Base-by-base conservation (phyloP, 2,888 invertebrate species). In the Lathronympha strigana region DNA sequence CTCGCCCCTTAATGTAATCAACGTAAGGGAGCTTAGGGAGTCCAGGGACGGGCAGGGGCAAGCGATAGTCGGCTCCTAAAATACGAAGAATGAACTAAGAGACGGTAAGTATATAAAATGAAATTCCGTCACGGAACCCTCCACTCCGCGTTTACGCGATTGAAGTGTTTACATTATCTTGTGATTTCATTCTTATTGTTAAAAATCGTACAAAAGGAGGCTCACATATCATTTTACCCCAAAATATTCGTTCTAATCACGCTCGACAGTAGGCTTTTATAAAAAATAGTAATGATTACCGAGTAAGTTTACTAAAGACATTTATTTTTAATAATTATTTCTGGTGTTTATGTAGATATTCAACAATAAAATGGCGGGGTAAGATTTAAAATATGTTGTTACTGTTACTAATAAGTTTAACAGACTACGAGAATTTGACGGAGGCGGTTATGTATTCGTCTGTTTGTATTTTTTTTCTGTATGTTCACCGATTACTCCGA, bases 141-240 rank as follows among this genome's bases (percentile, higher is more conserved):
- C 43, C 19, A 55, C 1, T 9, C 11, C n/a, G 28, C 6, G 2
- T 38, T 17, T 51, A 51, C 31, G 17, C 11, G 31, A n/a, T 51
- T n/a, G 13, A 21, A 21, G 13, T 40, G 17, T 33, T 51, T 31
- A 19, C 33, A 19, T 23, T 28, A 43, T 1, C 43, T 4, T 8
- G 11, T 43, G 40, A 55, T 17, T n/a, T 55, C 25, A 55, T 43
- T 38, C 9, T 43, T 17, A 55, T 55, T 55, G 55, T 43, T 55
- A 19, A 6, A 28, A 28, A 28, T 0, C n/a, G 19, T 55, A 55
- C 28, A 43, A 55, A 55, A 19, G 28, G 19, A 31, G 6, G 8
- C 11, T 5, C 2, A n/a, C 21, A 13, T 13, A 36, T 8, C n/a
- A 47, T 47, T 47, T 53, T 17, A 53, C 21, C 15, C 17, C 4